Evolutionary conservation across 2,797 vertebrate species (phyloP).

Genomic region (Melanogrammus aeglefinus): DNA sequence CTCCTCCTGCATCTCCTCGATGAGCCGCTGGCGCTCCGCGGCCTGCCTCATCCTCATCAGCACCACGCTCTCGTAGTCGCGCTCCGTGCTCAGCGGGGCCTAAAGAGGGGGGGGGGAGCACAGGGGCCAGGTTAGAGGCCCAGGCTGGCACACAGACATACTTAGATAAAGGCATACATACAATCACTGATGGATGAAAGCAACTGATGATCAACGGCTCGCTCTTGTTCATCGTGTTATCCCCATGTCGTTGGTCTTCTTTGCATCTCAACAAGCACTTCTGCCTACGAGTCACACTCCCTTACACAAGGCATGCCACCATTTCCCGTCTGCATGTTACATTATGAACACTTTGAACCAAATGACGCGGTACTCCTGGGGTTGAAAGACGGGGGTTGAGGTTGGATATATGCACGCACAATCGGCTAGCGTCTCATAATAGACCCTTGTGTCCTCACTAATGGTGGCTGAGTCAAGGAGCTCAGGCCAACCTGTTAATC

Average conservation of each 20-base stretch:
- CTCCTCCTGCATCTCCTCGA: slow-evolving; percentile 83
- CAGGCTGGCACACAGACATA: not conserved
- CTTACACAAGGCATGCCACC: too few species aligned
- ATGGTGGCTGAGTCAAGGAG: not conserved
- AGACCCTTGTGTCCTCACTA: not conserved
- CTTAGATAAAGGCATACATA: too few species aligned
- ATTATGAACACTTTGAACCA: too few species aligned
- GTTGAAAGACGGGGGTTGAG: too few species aligned
- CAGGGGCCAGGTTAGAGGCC: not conserved
- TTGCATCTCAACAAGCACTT: too few species aligned
- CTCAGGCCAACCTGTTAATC: not conserved
- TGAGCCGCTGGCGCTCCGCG: slow-evolving; percentile 88
- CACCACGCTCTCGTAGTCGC: slow-evolving; percentile 93
- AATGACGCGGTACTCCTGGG: too few species aligned
- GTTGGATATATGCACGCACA: not conserved
- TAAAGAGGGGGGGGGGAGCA: slow-evolving; percentile 43
- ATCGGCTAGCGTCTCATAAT: not conserved
- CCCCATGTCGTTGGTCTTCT: too few species aligned
- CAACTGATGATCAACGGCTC: too few species aligned
- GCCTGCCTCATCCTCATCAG: slow-evolving; percentile 97
- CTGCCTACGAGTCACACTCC: too few species aligned
- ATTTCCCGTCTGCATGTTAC: too few species aligned
- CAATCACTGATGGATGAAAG: too few species aligned
- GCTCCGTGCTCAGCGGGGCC: slow-evolving; percentile 79
- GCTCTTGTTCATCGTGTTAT: too few species aligned